Conservation (phyloP, 2,797 vertebrate genomes). For the Pipistrellus pygmaeus region DNA sequence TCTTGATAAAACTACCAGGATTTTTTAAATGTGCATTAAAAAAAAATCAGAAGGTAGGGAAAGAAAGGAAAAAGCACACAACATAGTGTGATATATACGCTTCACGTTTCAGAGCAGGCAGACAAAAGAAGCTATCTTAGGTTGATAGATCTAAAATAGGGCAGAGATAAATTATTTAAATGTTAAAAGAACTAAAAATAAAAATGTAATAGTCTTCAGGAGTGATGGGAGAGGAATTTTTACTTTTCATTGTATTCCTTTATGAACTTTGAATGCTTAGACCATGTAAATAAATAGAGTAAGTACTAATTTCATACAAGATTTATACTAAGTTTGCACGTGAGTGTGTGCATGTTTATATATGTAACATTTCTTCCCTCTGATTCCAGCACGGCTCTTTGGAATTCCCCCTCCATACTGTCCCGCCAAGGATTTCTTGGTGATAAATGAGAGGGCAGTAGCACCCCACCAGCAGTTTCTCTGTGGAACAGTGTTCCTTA, state of each 20-base stretch:
- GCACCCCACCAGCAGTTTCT: neutral
- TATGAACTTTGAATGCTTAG: conserved; percentile 59
- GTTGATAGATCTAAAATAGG: conserved; percentile 70
- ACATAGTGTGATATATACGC: neutral
- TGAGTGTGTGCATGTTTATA: neutral
- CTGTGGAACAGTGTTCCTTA: neutral
- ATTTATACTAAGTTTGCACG: conserved; percentile 8
- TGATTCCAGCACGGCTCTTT: neutral
- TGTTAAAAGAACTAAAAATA: conserved; percentile 73
- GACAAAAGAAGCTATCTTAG: conserved; percentile 55
- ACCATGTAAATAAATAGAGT: conserved; percentile 20
- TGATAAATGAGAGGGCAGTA: neutral
- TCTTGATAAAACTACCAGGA: conserved; percentile 41
- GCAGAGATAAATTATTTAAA: conserved; percentile 78
- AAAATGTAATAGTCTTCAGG: conserved; percentile 48
- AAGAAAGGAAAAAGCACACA: neutral
- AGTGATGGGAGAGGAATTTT: conserved; percentile 17
- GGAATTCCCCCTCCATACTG: neutral
- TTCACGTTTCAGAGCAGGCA: conserved; percentile 3
- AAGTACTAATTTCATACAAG: neutral
- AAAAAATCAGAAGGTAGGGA: neutral
- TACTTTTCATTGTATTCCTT: conserved; percentile 6
- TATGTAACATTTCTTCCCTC: neutral
- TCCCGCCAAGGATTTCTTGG: neutral
- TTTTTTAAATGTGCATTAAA: neutral